These are phyloP conservation scores for Diarsia dahlii DNA, from an alignment of 2,888 invertebrate genomes.

Conservation along the genomic window DNA sequence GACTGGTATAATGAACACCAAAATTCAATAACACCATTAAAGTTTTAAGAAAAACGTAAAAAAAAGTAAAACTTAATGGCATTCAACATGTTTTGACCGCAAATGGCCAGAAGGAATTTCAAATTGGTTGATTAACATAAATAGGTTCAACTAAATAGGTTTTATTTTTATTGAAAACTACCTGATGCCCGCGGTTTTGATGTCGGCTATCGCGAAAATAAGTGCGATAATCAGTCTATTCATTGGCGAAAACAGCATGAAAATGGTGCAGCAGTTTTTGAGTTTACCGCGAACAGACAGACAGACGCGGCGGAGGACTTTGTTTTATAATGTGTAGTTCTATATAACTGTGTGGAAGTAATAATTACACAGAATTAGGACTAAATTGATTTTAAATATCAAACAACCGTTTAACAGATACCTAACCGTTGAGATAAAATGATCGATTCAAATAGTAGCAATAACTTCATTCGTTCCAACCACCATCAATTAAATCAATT, in stretches of 20 bases:
- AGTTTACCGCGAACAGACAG: too few species aligned
- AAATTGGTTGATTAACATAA: not conserved
- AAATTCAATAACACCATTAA: not conserved
- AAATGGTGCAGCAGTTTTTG: too few species aligned
- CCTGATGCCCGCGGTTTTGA: too few species aligned
- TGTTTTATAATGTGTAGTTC: too few species aligned
- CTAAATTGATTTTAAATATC: not conserved
- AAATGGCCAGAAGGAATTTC: not conserved
- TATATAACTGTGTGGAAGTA: too few species aligned
- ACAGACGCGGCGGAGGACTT: too few species aligned
- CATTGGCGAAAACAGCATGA: too few species aligned
- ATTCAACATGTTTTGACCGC: not conserved
- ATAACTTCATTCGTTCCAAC: not conserved
- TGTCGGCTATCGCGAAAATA: too few species aligned
- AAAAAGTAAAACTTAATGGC: not conserved
- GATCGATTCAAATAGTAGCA: not conserved
- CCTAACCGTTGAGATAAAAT: not conserved
- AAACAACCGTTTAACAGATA: not conserved
- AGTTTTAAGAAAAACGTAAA: not conserved
- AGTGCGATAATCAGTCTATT: too few species aligned
- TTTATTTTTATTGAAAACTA: too few species aligned
- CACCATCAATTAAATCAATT: not conserved
- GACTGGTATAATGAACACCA: not conserved
- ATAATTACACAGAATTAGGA: too few species aligned
- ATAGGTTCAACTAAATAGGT: not conserved